A percentile compares a stretch with the other conserved stretches of the same genome.
Evolutionary conservation across 2,888 invertebrate genomes (phyloP).

Genomic region (Chouioia cunea): DNA sequence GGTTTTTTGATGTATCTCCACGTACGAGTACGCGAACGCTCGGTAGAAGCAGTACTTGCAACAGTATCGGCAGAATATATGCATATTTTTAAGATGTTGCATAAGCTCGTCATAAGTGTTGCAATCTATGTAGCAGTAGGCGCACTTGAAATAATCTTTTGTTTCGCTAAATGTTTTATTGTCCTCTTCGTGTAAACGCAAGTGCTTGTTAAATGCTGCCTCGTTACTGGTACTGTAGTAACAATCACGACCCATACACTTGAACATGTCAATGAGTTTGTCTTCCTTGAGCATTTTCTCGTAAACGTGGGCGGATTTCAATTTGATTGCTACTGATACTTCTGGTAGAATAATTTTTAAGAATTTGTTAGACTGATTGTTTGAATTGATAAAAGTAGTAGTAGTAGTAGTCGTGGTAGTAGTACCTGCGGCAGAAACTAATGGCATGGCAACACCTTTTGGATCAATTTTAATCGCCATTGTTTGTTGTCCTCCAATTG

Average conservation of each 20-base stretch:
- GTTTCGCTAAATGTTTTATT: constrained; percentile 62
- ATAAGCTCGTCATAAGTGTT: constrained; percentile 69
- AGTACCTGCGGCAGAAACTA: constrained; percentile 11
- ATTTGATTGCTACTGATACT: constrained; percentile 49
- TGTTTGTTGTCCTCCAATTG: constrained; percentile 38
- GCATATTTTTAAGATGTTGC: constrained; percentile 75
- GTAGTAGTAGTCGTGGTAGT: constrained; percentile 1
- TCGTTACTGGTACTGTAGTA: constrained; percentile 67
- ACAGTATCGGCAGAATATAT: constrained; percentile 74
- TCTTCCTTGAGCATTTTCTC: constrained; percentile 63
- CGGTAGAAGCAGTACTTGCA: constrained; percentile 80
- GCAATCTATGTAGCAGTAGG: constrained; percentile 72
- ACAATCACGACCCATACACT: constrained; percentile 72
- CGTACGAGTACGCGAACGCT: constrained; percentile 73
- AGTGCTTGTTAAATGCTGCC: constrained; percentile 67
- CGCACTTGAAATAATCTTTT: constrained; percentile 71
- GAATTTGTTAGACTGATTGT: constrained; percentile 42
- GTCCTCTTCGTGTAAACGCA: constrained; percentile 59
- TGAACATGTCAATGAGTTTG: constrained; percentile 70
- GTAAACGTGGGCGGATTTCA: constrained; percentile 59
- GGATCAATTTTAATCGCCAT: constrained; percentile 47
- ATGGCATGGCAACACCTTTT: constrained; percentile 45
- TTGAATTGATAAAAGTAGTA: constrained; percentile 22
- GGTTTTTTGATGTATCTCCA: constrained; percentile 72
- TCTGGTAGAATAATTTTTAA: constrained; percentile 53